These are phyloP conservation scores for Lepidonotus clava DNA, from an alignment of 2,888 invertebrate genomes.

Conservation along the genomic window DNA sequence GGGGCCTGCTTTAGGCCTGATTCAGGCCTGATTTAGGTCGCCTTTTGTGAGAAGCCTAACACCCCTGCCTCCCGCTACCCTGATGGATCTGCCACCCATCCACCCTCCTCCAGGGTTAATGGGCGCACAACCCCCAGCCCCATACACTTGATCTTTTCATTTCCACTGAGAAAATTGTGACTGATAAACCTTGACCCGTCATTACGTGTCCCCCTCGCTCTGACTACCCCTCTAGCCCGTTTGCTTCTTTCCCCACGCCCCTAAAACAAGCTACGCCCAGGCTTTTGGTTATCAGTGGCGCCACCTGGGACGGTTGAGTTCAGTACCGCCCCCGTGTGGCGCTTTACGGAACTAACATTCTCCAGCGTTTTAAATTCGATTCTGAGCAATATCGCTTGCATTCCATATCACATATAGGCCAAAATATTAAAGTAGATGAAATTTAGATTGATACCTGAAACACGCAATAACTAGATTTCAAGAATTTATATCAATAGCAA, in stretches of 20 bases:
- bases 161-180: conserved; percentile 48
- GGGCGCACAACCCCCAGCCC: neutral
- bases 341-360: neutral
- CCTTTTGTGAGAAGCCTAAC: too few relatives aligned
- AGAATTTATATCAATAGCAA: neutral
- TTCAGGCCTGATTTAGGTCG: too few relatives aligned
- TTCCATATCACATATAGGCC: neutral
- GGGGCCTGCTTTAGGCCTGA: too few relatives aligned
- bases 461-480: neutral
- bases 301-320: conserved; percentile 5
- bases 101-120: conserved; percentile 19
- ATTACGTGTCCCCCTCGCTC: neutral
- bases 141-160: conserved; percentile 48
- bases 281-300: neutral
- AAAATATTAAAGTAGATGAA: neutral
- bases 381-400: neutral
- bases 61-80: neutral
- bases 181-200: conserved; percentile 42
- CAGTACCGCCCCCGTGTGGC: conserved; percentile 11
- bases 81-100: neutral
- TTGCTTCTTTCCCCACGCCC: neutral
- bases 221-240: neutral
- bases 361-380: neutral
- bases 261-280: neutral
- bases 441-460: neutral